These are phyloP conservation scores for Hirundichthys speculiger DNA, from an alignment of 2,113 vertebrate species.

Conservation along the genomic window DNA sequence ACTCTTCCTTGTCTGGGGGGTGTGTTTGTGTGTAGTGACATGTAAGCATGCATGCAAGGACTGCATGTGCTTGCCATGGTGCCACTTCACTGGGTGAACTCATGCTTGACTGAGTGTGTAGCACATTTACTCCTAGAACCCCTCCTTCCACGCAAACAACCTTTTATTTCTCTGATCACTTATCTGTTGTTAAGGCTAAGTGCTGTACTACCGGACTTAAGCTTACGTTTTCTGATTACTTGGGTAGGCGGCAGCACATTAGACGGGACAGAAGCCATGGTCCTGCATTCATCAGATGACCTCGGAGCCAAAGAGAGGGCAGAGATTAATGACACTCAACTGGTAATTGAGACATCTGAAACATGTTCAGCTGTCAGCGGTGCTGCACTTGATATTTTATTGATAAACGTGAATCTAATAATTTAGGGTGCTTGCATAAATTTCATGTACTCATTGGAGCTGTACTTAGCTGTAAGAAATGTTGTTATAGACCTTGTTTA, in stretches of 20 bases:
- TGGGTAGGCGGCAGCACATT: constrained; percentile 21
- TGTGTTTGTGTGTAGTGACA: constrained; percentile 31
- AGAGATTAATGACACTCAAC: constrained; percentile 64
- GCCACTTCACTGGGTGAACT: constrained; percentile 74
- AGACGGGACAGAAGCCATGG: constrained; percentile 56
- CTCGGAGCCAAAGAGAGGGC: constrained; percentile 54
- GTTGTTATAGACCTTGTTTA: constrained; percentile 45
- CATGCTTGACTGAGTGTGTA: constrained; percentile 69
- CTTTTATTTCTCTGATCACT: constrained; percentile 34
- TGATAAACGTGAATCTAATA: constrained; percentile 58
- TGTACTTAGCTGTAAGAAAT: constrained; percentile 44
- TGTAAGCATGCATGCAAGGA: constrained; percentile 56
- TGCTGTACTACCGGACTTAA: constrained; percentile 62
- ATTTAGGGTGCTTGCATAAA: constrained; percentile 55
- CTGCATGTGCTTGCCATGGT: constrained; percentile 70
- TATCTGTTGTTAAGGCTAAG: constrained; percentile 57
- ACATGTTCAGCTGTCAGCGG: constrained; percentile 45
- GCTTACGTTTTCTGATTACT: constrained; percentile 39
- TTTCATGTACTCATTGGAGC: constrained; percentile 25
- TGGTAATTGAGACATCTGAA: constrained; percentile 71
- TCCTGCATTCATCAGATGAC: constrained; percentile 53
- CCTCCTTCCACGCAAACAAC: neutral
- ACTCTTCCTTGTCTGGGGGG: constrained; percentile 15
- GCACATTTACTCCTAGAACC: constrained; percentile 44
- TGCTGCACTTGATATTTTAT: constrained; percentile 69